Evolutionary conservation across 2,888 invertebrate genomes (phyloP), one percentile per base, ranked within the genome.

Genomic region (Formica aserva): DNA sequence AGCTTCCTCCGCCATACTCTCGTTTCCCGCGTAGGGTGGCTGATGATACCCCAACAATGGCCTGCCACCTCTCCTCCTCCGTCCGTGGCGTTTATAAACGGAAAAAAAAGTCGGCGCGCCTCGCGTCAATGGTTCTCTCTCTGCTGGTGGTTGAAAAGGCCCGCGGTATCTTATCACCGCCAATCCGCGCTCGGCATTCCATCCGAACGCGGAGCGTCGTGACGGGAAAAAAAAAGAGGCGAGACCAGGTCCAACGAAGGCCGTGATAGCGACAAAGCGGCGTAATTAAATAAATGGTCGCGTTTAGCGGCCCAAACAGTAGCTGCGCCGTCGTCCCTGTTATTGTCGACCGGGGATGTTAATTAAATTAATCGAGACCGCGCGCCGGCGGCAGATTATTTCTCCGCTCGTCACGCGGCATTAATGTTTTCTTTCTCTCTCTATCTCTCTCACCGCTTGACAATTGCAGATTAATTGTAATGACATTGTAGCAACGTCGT

Each of bases 81-180:
- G 52, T 82, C 66, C 69, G 77, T 60, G 67, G 80, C 91, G 84
- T 88, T 91, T 86, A 88, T 89, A 88, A 90, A 86, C 90, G 90
- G 89, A 62, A 89, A 91, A 91, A 89, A 91, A 91, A 90, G 88
- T 91, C 90, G 85, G 85, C 66, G 69, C 80, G 48, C 32, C 65
- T 74, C 57, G 65, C 84, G 89, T 90, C 87, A 89, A 90, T 89
- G 85, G 75, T 74, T 71, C 26, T 48, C 48, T 52, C 52, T 52
- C 45, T 71, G 60, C 83, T 60, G 83, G 66, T 75, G 41, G 60
- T 38, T 90, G 90, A 91, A 90, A 90, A 88, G 91, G 86, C 89
- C 2, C 52, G 83, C 88, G 88, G 88, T 90, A 90, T 90, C 91
- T 90, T 90, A 90, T 90, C 90, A 85, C 74, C 88, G 84, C 82